A percentile compares a stretch with the other conserved stretches of the same genome.
Evolutionary conservation across 2,113 vertebrate genomes (phyloP).

Genomic region (Eleginops maclovinus): DNA sequence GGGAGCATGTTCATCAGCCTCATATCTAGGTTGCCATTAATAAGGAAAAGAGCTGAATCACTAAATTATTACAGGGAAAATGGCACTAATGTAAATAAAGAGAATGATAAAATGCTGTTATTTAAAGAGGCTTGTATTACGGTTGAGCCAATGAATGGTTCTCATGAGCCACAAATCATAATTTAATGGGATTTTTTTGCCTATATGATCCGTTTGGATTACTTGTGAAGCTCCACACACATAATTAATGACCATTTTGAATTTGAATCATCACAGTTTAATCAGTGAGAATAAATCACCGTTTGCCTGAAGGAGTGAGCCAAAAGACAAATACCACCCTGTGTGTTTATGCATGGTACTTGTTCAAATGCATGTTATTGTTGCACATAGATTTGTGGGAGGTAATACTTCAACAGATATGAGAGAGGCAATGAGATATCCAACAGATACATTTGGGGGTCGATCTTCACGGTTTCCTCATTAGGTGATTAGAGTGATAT

Average conservation of each 20-base stretch:
- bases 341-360: background rate
- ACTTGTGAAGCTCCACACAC: no score
- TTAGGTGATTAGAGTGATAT: background rate
- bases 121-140: background rate
- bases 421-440: constrained; percentile 10
- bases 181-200: no score
- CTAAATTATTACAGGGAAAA: background rate
- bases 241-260: no score
- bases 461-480: background rate
- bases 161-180: no score
- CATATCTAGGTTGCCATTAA: background rate
- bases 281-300: no score
- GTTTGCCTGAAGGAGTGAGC: no score
- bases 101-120: background rate
- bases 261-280: no score
- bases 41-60: background rate
- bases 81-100: background rate
- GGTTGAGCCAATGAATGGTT: no score
- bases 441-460: background rate
- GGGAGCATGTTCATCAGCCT: background rate
- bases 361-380: background rate
- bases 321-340: background rate
- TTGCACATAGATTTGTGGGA: background rate
- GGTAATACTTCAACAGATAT: background rate
- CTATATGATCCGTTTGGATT: no score